Percentiles rank a stretch among this genome's conserved stretches.
These are phyloP conservation scores for Corvus moneduloides DNA, from an alignment of 2,113 vertebrate species.

Conservation along the genomic window DNA sequence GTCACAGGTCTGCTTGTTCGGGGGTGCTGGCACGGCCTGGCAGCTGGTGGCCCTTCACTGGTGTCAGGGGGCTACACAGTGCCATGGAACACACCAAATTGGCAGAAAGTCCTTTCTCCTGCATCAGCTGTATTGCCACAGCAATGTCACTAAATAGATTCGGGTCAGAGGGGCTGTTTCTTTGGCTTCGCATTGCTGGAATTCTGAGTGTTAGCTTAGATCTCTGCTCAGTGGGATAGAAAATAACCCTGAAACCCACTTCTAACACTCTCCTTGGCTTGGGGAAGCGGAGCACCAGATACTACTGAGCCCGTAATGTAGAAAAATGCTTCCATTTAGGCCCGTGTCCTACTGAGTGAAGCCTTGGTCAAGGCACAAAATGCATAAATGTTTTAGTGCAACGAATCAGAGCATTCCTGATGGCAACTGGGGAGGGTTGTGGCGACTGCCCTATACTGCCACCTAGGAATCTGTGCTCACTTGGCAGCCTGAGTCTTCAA, in stretches of 20 bases:
- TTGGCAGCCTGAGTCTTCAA: not conserved
- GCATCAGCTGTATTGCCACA: not conserved
- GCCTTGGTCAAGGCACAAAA: not conserved
- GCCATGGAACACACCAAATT: accelerated
- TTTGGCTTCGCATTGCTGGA: not conserved
- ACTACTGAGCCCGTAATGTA: not conserved
- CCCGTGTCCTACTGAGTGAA: not conserved
- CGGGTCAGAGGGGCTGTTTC: not conserved
- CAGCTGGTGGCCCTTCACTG: not conserved
- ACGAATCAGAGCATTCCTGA: accelerated
- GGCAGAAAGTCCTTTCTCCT: not conserved
- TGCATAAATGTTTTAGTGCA: not conserved
- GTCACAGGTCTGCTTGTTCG: accelerated
- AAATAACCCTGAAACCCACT: not conserved
- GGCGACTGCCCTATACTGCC: not conserved
- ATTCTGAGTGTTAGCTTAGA: not conserved
- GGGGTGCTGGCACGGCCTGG: accelerated
- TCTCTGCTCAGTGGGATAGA: not conserved
- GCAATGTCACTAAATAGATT: not conserved
- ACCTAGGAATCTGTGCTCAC: not conserved
- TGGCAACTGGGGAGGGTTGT: not conserved
- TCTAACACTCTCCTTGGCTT: not conserved
- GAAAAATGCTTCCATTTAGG: not conserved
- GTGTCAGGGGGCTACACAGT: accelerated
- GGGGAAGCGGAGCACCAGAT: not conserved